phyloP scores from a whole-genome alignment of 2,797 vertebrate species.

The Leuciscus waleckii region DNA sequence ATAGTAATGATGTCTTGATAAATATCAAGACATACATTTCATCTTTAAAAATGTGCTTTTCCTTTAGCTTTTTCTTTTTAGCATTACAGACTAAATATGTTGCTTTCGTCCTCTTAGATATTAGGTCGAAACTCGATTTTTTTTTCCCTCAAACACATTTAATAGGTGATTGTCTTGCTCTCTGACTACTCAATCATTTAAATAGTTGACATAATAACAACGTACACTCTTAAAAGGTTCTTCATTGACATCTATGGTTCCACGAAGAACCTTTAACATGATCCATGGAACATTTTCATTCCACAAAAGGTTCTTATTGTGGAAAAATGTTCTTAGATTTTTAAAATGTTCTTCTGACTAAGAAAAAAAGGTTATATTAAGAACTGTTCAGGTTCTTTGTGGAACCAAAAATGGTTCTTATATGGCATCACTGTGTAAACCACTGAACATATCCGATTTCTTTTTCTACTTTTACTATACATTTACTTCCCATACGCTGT shows the following conservation, averaged over 20 bases:
- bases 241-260: not conserved
- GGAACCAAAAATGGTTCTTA: no score
- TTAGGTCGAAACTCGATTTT: not conserved
- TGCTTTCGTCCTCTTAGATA: not conserved
- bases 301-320: not conserved
- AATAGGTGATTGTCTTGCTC: not conserved
- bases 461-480: not conserved
- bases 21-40: not conserved
- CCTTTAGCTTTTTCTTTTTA: not conserved
- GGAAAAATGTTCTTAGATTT: not conserved
- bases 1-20: not conserved
- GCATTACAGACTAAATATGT: not conserved
- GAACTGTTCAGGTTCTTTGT: not conserved
- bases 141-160: not conserved
- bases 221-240: not conserved
- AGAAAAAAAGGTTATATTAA: not conserved
- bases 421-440: no score
- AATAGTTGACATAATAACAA: slow-evolving; percentile 7
- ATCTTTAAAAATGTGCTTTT: not conserved
- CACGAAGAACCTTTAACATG: no score
- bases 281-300: not conserved
- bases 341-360: not conserved
- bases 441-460: not conserved
- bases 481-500: not conserved
- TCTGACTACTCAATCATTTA: not conserved